phyloP scores from a whole-genome alignment of 2,888 invertebrate genomes.

The Drosophila histrio region DNA sequence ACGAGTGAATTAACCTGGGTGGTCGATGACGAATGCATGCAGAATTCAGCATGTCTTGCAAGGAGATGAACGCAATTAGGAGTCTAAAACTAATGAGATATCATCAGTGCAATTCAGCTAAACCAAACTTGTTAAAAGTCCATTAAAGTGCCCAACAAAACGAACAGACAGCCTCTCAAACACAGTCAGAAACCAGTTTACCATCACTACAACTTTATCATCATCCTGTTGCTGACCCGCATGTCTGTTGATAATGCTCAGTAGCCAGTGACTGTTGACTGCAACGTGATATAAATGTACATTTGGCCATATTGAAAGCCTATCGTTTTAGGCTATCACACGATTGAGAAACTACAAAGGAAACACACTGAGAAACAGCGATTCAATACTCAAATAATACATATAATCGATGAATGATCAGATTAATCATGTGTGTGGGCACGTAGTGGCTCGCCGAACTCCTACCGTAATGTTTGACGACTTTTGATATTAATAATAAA shows the following conservation, averaged over 20 bases:
- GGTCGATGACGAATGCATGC: slow-evolving; percentile 28
- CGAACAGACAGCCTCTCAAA: not conserved
- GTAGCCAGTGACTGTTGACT: slow-evolving; percentile 5
- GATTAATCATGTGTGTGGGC: too few species aligned
- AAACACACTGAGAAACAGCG: too few species aligned
- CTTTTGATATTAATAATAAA: too few species aligned
- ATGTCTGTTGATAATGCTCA: not conserved
- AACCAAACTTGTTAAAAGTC: slow-evolving; percentile 48
- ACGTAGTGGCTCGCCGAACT: too few species aligned
- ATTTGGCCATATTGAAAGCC: too few species aligned
- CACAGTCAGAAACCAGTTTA: slow-evolving; percentile 35
- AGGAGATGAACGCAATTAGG: slow-evolving; percentile 47
- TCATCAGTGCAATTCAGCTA: slow-evolving; percentile 39
- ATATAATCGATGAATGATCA: too few species aligned
- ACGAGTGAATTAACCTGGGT: slow-evolving; percentile 34
- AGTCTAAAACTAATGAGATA: slow-evolving; percentile 52
- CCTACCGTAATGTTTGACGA: too few species aligned
- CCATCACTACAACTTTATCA: slow-evolving; percentile 5
- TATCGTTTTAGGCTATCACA: not conserved
- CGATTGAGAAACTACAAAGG: not conserved
- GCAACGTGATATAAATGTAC: not conserved
- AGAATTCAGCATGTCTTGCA: slow-evolving; percentile 21
- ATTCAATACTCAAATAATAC: too few species aligned
- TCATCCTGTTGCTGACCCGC: slow-evolving; percentile 17
- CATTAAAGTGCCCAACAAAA: slow-evolving; percentile 35